Conservation (phyloP, 1,140 invertebrate genomes). For the Cydia amplana region DNA sequence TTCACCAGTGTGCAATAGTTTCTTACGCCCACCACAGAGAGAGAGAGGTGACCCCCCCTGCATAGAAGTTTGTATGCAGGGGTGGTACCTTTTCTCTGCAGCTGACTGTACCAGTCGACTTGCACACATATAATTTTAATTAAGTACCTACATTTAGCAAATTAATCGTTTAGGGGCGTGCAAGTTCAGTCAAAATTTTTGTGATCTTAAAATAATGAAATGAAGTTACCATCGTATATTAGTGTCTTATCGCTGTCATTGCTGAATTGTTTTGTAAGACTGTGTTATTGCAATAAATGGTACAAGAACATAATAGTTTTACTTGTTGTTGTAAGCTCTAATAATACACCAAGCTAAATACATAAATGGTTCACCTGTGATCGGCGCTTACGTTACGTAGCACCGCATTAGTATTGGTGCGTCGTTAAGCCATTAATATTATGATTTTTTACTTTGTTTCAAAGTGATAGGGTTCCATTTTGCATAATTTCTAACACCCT, state of each 20-base stretch:
- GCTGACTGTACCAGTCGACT: conserved; percentile 22
- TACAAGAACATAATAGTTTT: conserved; percentile 59
- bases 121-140: conserved; percentile 11
- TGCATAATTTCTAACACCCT: too few species aligned
- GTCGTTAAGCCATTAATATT: too few species aligned
- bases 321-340: conserved; percentile 17
- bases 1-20: conserved; percentile 25
- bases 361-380: too few species aligned
- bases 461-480: too few species aligned
- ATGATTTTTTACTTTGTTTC: too few species aligned
- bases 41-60: too few species aligned
- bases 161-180: conserved; percentile 33
- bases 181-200: conserved; percentile 58
- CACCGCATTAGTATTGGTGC: too few species aligned
- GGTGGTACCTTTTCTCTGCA: too few species aligned
- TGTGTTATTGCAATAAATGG: conserved; percentile 76
- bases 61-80: too few species aligned
- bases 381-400: too few species aligned
- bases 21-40: neutral
- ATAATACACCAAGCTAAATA: too few species aligned
- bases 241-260: conserved; percentile 68
- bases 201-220: conserved; percentile 49
- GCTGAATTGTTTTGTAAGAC: conserved; percentile 71
- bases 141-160: conserved; percentile 16
- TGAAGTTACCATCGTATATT: conserved; percentile 73